These are phyloP conservation scores for Eupithecia inturbata DNA, from an alignment of 2,888 invertebrate genomes.

Conservation along the genomic window DNA sequence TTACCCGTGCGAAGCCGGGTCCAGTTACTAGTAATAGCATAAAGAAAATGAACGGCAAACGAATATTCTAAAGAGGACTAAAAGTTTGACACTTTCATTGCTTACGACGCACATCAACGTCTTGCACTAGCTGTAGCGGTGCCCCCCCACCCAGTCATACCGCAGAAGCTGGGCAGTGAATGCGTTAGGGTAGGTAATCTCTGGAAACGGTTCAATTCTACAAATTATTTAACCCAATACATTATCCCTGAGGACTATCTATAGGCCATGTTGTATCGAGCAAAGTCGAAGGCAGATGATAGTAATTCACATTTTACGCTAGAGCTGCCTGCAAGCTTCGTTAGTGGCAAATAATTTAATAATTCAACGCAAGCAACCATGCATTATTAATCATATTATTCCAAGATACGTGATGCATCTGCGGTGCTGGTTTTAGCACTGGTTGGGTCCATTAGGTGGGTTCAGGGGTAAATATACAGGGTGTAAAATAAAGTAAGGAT, in stretches of 20 bases:
- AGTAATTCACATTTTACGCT: not conserved
- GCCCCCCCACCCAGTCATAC: no score
- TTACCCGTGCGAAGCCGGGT: no score
- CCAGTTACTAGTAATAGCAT: no score
- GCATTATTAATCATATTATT: constrained; percentile 39
- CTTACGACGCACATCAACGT: no score
- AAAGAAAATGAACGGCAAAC: no score
- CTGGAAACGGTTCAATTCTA: not conserved
- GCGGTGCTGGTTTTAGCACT: not conserved
- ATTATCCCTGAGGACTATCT: not conserved
- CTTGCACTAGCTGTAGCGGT: no score
- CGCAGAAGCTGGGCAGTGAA: no score
- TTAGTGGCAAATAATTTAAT: constrained; percentile 26
- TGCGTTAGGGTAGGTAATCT: not conserved
- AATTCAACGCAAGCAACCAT: constrained; percentile 39
- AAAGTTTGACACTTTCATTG: no score
- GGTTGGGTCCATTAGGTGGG: not conserved
- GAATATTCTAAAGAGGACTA: no score
- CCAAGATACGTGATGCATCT: constrained; percentile 16
- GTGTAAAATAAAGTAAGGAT: no score
- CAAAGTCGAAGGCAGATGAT: not conserved
- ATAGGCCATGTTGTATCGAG: not conserved
- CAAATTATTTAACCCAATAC: not conserved
- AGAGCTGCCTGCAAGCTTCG: constrained; percentile 1
- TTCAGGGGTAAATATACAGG: no score